Base-by-base conservation (phyloP, 2,888 invertebrate species). In the Drosophila planitibia region DNA sequence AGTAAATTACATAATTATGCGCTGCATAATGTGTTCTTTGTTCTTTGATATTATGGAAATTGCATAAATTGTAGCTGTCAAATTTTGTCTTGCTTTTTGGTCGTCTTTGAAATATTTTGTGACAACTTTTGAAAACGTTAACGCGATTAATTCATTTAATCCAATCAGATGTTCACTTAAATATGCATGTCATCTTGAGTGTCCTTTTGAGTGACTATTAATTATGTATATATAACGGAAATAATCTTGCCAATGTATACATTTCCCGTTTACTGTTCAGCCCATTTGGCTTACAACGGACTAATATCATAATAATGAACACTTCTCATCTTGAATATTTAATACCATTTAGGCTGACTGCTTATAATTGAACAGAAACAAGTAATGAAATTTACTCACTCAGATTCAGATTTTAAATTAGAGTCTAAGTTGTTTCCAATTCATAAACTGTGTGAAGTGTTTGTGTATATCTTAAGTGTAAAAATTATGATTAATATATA, bases 1-100 rank as follows among this genome's bases (percentile, higher is more conserved):
- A 30, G 35, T 64, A 77, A 47, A 76, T 76, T 76, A 72, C 63
- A 70, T 52, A 76, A 72, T 76, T 68, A 71, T 54, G 58, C 69
- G 47, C 54, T 62, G 59, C 66, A 70, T 63, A 79, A 74, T 62
- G 16, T 35, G n/a, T 39, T 41, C 49, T 58, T 74, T 55, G 54
- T 68, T 68, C 69, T 55, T 16, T 10, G 58, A 37, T 65, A 54
- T 39, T 37, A 52, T 44, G 37, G 64, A 71, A 66, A 77, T 81
- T 76, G 72, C 78, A 77, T 78, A 73, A 41, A 64, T 77, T 77
- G 81, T 76, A 4, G 28, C 35, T 51, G 49, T 61, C 49, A 35
- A 51, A 30, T 44, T 39, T 62, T 79, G 49, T 51, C 53, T n/a
- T 16, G n/a, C 10, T 33, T 53, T 30, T 53, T n/a, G 12, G 2